A percentile compares a stretch with the other conserved stretches of the same genome.
Conservation (phyloP, 2,888 invertebrate species). For the Erebia aethiops region DNA sequence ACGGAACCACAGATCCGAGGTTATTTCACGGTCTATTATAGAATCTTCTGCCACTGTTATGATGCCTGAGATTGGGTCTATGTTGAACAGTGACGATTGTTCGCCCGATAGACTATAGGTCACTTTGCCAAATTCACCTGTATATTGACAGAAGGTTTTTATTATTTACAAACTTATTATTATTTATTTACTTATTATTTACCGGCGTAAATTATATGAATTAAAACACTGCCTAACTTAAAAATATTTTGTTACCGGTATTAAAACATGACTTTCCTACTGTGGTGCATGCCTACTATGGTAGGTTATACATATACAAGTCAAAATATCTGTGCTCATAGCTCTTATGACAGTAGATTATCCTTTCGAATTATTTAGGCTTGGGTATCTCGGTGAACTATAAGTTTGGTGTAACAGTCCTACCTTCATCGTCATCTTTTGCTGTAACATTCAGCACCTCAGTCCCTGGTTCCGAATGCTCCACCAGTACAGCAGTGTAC, state of each 20-base stretch:
- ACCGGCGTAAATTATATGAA: neutral
- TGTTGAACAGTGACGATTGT: slow-evolving; percentile 87
- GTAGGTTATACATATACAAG: no score
- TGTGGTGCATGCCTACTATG: neutral
- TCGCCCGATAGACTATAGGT: slow-evolving; percentile 90
- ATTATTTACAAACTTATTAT: neutral
- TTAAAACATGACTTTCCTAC: neutral
- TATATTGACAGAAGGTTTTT: slow-evolving; percentile 13
- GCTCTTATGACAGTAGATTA: no score
- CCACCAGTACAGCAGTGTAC: slow-evolving; percentile 88
- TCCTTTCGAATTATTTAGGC: no score
- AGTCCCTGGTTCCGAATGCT: slow-evolving; percentile 89
- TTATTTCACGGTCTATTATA: slow-evolving; percentile 90
- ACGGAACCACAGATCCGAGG: slow-evolving; percentile 87
- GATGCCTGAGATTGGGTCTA: slow-evolving; percentile 87
- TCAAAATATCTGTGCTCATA: no score
- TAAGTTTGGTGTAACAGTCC: neutral
- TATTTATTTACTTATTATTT: no score
- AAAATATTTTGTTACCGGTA: neutral
- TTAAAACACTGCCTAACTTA: no score
- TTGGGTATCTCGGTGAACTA: no score
- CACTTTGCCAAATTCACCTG: slow-evolving; percentile 88
- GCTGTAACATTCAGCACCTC: slow-evolving; percentile 89
- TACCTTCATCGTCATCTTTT: slow-evolving; percentile 89
- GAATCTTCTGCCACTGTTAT: slow-evolving; percentile 88